Conservation (phyloP, 2,888 invertebrate species). For the Pollenia labialis region DNA sequence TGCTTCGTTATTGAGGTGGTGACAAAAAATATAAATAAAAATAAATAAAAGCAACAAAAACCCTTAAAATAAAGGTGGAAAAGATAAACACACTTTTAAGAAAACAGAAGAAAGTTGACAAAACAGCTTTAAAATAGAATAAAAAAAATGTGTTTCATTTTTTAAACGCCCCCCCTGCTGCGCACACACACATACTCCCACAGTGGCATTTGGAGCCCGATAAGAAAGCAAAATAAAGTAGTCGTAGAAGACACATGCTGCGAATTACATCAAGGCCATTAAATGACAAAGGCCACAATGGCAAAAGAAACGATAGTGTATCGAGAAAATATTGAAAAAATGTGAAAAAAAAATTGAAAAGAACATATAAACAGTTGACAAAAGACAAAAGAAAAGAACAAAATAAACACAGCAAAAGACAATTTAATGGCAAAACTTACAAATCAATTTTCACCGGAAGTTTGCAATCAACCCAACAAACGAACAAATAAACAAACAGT, state of each 20-base stretch:
- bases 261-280: slow-evolving; percentile 57
- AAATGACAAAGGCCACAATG: slow-evolving; percentile 50
- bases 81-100: slow-evolving; percentile 37
- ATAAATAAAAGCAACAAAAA: background rate
- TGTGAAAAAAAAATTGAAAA: slow-evolving; percentile 29
- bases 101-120: slow-evolving; percentile 23
- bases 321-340: slow-evolving; percentile 42
- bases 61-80: background rate
- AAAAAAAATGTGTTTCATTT: slow-evolving; percentile 52
- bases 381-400: slow-evolving; percentile 62
- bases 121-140: slow-evolving; percentile 26
- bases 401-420: slow-evolving; percentile 76
- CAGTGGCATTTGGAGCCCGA: slow-evolving; percentile 15
- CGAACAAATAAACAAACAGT: slow-evolving; percentile 17
- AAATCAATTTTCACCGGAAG: slow-evolving; percentile 80
- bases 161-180: slow-evolving; percentile 49
- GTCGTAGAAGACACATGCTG: slow-evolving; percentile 57
- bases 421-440: slow-evolving; percentile 81
- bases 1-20: slow-evolving; percentile 48
- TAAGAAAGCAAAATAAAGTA: background rate
- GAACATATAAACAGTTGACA: slow-evolving; percentile 64
- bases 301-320: slow-evolving; percentile 34
- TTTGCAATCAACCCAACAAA: slow-evolving; percentile 68
- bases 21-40: slow-evolving; percentile 26
- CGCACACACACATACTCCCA: background rate